A percentile compares a stretch with the other conserved stretches of the same genome.
phyloP scores from a whole-genome alignment of 2,888 invertebrate species.

The Corbicula japonica region DNA sequence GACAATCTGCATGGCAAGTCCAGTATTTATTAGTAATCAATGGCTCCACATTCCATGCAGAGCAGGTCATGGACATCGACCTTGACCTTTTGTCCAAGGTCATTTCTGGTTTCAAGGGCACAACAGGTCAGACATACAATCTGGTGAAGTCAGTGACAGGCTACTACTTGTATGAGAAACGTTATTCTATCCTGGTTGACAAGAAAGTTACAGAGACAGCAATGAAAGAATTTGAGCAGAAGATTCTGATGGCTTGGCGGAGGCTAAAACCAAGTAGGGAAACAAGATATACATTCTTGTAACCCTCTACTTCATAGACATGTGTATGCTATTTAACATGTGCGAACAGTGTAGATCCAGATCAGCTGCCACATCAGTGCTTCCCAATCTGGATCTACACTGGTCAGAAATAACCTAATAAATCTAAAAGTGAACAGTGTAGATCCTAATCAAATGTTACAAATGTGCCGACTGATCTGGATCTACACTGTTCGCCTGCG shows the following conservation, averaged over 20 bases:
- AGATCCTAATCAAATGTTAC: no score
- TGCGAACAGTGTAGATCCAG: no score
- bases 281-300: no score
- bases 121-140: slow-evolving; percentile 28
- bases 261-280: slow-evolving; percentile 32
- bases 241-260: slow-evolving; percentile 59
- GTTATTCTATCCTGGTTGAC: slow-evolving; percentile 61
- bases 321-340: no score
- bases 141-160: slow-evolving; percentile 36
- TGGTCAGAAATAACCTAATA: no score
- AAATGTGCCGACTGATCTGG: no score
- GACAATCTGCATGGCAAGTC: slow-evolving; percentile 55
- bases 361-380: no score
- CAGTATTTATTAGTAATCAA: slow-evolving; percentile 65
- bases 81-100: slow-evolving; percentile 34
- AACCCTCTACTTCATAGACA: no score
- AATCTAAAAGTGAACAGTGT: no score
- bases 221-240: slow-evolving; percentile 48
- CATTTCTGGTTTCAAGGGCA: slow-evolving; percentile 39
- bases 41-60: slow-evolving; percentile 37
- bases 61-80: slow-evolving; percentile 30
- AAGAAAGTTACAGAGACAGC: slow-evolving; percentile 58
- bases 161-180: slow-evolving; percentile 55
- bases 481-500: no score
- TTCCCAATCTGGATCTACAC: no score